Percentiles rank a stretch among this genome's conserved stretches.
Conservation (phyloP, 2,797 vertebrate species). For the Trachurus trachurus region DNA sequence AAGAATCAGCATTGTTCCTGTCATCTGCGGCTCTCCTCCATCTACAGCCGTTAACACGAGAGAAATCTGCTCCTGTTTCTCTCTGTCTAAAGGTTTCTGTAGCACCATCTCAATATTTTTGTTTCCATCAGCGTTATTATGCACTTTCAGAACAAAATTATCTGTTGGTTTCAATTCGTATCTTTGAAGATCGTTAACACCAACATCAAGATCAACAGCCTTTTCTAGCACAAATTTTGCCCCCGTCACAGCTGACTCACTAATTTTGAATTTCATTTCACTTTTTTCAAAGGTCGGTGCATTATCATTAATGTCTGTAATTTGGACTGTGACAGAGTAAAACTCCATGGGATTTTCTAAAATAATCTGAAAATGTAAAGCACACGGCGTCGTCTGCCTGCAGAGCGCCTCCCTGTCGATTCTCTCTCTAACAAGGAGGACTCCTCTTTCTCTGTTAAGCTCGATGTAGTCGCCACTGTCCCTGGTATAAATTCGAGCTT, state of each 20-base stretch:
- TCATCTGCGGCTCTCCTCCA: constrained; percentile 73
- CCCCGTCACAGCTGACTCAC: constrained; percentile 73
- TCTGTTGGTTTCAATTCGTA: constrained; percentile 70
- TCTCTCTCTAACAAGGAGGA: constrained; percentile 86
- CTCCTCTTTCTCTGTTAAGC: constrained; percentile 64
- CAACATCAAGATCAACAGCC: constrained; percentile 82
- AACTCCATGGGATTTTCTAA: constrained; percentile 41
- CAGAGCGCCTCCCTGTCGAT: constrained; percentile 78
- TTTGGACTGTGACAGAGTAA: constrained; percentile 16
- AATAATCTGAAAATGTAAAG: constrained; percentile 39
- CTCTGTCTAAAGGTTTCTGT: constrained; percentile 74
- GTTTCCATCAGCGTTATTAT: constrained; percentile 43
- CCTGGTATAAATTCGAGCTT: constrained; percentile 15
- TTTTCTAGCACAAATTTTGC: constrained; percentile 76
- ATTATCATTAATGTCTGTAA: constrained; percentile 39
- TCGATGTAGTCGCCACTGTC: constrained; percentile 35
- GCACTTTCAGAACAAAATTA: constrained; percentile 66
- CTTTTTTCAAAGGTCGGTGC: constrained; percentile 67
- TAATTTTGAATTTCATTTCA: constrained; percentile 74
- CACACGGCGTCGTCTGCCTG: constrained; percentile 12
- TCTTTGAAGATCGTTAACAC: constrained; percentile 68
- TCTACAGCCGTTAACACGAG: constrained; percentile 73
- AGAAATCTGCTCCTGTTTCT: constrained; percentile 62
- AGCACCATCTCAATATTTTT: constrained; percentile 75
- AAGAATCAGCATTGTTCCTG: constrained; percentile 70